Conservation (phyloP, 2,113 vertebrate species). For the Tupaia chinensis region DNA sequence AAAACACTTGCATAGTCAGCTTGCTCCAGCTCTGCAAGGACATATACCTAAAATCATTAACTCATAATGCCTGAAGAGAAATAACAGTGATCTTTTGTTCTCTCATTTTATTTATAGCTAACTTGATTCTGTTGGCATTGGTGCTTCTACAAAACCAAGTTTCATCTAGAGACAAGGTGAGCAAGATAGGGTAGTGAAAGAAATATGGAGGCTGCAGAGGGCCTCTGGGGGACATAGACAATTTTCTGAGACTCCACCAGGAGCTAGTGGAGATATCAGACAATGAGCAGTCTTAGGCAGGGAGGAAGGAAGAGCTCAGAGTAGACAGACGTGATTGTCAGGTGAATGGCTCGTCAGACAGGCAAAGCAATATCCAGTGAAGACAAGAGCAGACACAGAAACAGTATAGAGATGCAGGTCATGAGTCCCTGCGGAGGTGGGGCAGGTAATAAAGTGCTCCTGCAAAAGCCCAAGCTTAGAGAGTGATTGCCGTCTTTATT, state of each 20-base stretch:
- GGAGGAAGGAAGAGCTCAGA: not conserved
- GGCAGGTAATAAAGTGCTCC: not conserved
- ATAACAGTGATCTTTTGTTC: not conserved
- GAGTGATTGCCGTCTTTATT: not conserved
- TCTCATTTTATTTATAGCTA: not conserved
- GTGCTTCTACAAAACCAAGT: not conserved
- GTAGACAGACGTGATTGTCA: accelerated
- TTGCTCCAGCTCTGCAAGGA: not conserved
- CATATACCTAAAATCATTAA: not conserved
- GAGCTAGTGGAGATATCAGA: not conserved
- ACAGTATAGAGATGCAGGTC: not conserved
- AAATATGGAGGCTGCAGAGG: not conserved
- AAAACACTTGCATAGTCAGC: not conserved
- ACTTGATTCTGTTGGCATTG: not conserved
- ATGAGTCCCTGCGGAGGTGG: not conserved
- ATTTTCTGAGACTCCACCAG: not conserved
- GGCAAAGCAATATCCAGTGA: not conserved
- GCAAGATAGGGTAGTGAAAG: not conserved
- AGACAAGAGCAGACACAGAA: not conserved
- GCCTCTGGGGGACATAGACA: not conserved
- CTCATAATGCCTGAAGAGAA: not conserved
- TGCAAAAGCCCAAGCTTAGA: not conserved
- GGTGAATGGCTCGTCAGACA: not conserved
- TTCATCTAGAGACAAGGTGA: not conserved
- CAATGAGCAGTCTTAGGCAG: accelerated